Conservation (phyloP, 2,113 vertebrate genomes). For the Bujurquina vittata region DNA sequence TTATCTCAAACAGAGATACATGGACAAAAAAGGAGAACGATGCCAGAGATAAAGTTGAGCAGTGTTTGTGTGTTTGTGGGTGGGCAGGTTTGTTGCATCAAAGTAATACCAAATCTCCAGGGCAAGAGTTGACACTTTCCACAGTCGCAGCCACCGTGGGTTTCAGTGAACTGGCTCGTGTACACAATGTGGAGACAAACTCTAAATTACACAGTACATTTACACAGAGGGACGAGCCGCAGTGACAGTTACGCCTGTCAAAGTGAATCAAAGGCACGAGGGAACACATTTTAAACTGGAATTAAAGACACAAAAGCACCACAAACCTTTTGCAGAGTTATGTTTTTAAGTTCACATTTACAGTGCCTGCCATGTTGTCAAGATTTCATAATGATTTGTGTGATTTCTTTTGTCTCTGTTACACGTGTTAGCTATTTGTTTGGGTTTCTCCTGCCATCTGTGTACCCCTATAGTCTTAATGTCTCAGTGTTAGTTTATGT, state of each 20-base stretch:
- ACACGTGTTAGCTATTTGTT: background rate
- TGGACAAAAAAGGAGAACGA: background rate
- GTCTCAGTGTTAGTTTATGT: background rate
- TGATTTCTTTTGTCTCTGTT: background rate
- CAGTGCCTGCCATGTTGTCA: no score
- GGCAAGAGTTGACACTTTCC: conserved; percentile 31
- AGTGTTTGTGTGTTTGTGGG: background rate
- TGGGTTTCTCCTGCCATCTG: background rate
- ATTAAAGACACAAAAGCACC: background rate
- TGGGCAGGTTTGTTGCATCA: conserved; percentile 44
- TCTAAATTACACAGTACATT: background rate
- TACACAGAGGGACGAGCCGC: conserved; percentile 1
- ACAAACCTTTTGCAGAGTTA: background rate
- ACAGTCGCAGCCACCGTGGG: conserved; percentile 17
- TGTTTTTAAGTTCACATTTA: background rate
- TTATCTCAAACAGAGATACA: background rate
- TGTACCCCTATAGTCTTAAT: background rate
- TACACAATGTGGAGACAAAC: conserved; percentile 11
- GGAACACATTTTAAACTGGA: background rate
- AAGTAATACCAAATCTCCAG: conserved; percentile 22
- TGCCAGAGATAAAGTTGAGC: background rate
- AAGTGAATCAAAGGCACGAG: background rate
- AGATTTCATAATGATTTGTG: background rate
- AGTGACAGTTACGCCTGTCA: conserved; percentile 6
- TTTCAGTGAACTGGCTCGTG: background rate